Evolutionary conservation across 2,113 vertebrate genomes (phyloP).

Genomic region (Entelurus aequoreus): DNA sequence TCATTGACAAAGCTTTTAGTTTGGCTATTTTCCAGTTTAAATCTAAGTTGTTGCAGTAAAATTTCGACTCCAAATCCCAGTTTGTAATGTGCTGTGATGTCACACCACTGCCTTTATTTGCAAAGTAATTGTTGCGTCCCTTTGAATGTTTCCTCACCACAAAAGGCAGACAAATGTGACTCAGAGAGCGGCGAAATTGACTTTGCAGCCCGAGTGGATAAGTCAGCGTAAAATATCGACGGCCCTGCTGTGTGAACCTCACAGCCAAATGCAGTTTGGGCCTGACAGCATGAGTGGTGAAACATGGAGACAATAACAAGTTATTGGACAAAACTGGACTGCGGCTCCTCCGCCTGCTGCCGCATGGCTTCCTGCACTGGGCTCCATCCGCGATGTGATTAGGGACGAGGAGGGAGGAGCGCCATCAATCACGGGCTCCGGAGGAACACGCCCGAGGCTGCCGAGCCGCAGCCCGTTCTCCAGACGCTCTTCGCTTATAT

Average conservation of each 20-base stretch:
- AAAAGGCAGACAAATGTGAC: neutral
- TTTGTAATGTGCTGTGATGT: too few relatives aligned
- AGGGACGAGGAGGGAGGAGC: neutral
- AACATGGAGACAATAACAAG: neutral
- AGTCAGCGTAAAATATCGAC: neutral
- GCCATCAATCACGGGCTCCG: conserved; percentile 1
- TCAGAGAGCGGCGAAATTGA: neutral
- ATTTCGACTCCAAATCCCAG: too few relatives aligned
- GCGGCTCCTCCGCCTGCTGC: neutral
- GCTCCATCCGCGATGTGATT: neutral
- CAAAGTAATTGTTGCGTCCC: too few relatives aligned
- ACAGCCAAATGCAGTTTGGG: neutral
- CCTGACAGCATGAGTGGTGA: neutral
- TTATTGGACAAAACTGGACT: conserved; percentile 4
- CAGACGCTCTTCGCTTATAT: neutral
- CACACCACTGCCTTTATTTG: too few relatives aligned
- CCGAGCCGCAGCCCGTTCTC: neutral
- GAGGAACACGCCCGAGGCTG: conserved; percentile 1
- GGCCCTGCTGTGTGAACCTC: neutral
- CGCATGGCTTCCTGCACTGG: neutral
- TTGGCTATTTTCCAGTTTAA: too few relatives aligned
- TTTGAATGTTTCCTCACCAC: neutral
- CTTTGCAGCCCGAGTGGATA: neutral
- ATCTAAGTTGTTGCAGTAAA: too few relatives aligned
- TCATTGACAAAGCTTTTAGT: too few relatives aligned